Conservation (phyloP, 2,888 invertebrate genomes). For the Cloeon dipterum region DNA sequence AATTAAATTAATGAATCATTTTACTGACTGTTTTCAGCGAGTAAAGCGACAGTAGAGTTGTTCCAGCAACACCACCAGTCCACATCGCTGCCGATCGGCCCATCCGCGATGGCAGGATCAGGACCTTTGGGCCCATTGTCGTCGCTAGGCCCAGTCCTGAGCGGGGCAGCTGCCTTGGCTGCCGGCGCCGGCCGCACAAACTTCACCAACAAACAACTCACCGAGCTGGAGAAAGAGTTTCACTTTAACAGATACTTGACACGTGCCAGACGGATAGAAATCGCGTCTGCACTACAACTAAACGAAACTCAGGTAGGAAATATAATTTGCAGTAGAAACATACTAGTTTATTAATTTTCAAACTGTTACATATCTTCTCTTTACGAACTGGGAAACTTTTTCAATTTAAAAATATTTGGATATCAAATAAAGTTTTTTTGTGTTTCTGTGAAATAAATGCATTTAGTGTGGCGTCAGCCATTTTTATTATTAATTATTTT, state of each 20-base stretch:
- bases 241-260: conserved; percentile 99
- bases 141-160: background rate
- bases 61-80: too few relatives aligned
- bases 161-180: conserved; percentile 5
- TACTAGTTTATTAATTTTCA: conserved; percentile 24
- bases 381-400: too few relatives aligned
- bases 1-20: too few relatives aligned
- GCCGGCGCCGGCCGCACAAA: conserved; percentile 65
- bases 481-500: too few relatives aligned
- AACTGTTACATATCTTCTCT: conserved; percentile 3
- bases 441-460: too few relatives aligned
- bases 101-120: background rate
- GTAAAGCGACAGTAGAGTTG: too few relatives aligned
- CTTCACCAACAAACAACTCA: conserved; percentile 97
- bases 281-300: conserved; percentile 83
- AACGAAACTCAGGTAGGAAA: conserved; percentile 98
- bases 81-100: too few relatives aligned
- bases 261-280: conserved; percentile 87
- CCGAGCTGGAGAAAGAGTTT: conserved; percentile 97
- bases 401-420: too few relatives aligned
- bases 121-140: background rate
- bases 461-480: too few relatives aligned
- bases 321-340: too few relatives aligned
- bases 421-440: too few relatives aligned
- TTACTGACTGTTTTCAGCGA: too few relatives aligned